Evolutionary conservation across 2,113 vertebrate genomes (phyloP).

Genomic region (Scytalopus superciliaris): DNA sequence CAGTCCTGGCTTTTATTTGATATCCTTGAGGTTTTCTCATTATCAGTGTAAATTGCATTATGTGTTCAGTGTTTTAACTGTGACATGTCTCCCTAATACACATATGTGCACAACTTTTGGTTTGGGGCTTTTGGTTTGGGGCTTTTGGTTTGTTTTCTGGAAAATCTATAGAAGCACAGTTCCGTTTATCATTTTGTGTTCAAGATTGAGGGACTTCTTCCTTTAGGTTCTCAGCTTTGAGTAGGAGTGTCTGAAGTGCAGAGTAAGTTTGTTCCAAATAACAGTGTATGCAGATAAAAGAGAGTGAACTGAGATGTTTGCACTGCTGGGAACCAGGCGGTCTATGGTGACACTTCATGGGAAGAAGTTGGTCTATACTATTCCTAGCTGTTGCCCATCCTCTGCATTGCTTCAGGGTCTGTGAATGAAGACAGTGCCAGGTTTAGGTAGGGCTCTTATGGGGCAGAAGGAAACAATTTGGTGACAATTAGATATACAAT

Average conservation of each 20-base stretch:
- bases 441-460: background rate
- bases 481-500: background rate
- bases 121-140: too few relatives aligned
- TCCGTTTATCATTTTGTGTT: background rate
- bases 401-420: background rate
- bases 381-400: background rate
- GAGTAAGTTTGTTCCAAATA: background rate
- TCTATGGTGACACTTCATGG: background rate
- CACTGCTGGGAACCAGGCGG: background rate
- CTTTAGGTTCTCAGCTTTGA: background rate
- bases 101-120: background rate
- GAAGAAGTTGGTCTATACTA: background rate
- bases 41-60: background rate
- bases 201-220: background rate
- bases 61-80: background rate
- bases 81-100: background rate
- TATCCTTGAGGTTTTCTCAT: background rate
- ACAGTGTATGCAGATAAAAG: background rate
- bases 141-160: background rate
- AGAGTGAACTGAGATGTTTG: background rate
- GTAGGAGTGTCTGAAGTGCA: rapidly evolving
- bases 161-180: background rate
- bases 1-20: background rate
- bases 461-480: background rate
- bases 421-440: background rate